Percentiles rank a stretch among this genome's conserved stretches.
Conservation (phyloP, 2,113 vertebrate genomes). For the Nothoprocta pentlandii region DNA sequence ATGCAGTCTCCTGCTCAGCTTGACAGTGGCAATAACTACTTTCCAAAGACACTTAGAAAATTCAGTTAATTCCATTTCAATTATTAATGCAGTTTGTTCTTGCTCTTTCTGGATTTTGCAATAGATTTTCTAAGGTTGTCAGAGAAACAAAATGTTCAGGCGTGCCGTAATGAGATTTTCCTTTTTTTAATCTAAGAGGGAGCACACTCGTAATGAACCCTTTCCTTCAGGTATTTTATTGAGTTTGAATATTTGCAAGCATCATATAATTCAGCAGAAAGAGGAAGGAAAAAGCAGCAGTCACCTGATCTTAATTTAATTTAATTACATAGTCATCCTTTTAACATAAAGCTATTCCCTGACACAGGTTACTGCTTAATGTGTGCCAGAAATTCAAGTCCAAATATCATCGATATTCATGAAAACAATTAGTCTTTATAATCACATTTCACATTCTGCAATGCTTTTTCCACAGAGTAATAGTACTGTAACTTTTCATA, state of each 20-base stretch:
- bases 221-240: constrained; percentile 24
- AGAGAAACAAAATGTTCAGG: neutral
- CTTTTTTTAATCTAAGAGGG: neutral
- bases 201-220: neutral
- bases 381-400: neutral
- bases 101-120: constrained; percentile 15
- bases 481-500: neutral
- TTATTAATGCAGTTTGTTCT: neutral
- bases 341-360: neutral
- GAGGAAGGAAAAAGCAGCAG: neutral
- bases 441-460: neutral
- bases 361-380: neutral
- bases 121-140: neutral
- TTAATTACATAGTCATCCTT: neutral
- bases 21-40: neutral
- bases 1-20: neutral
- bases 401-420: neutral
- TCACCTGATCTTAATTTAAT: neutral
- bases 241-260: constrained; percentile 27
- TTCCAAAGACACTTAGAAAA: neutral
- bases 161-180: neutral
- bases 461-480: neutral
- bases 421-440: neutral
- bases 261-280: neutral
- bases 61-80: neutral